These are phyloP conservation scores for Pavo muticus DNA, from an alignment of 2,113 vertebrate species.

Conservation along the genomic window DNA sequence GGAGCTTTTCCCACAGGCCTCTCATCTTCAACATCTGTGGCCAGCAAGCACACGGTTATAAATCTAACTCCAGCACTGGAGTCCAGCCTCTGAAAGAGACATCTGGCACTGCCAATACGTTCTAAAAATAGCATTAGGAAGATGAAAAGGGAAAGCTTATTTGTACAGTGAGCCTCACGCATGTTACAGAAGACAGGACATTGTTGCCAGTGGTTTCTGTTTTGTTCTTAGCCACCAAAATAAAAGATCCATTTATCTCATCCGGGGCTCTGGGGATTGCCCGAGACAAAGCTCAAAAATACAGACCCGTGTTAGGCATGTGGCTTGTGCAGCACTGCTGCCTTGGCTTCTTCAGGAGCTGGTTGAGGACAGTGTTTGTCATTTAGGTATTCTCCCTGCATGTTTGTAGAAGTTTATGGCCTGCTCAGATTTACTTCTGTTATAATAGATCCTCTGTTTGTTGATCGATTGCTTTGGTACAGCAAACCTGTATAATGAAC, in stretches of 20 bases:
- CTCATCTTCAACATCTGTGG: conserved; percentile 26
- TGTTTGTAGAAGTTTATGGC: neutral
- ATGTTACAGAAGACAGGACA: neutral
- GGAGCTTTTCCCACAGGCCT: neutral
- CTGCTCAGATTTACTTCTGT: neutral
- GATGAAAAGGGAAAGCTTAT: conserved; percentile 50
- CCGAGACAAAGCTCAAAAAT: neutral
- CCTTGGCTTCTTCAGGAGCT: neutral
- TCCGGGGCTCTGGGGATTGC: neutral
- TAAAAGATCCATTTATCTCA: neutral
- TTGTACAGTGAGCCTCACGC: conserved; percentile 39
- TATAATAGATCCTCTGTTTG: neutral
- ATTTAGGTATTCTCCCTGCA: neutral
- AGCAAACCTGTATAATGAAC: fast-evolving
- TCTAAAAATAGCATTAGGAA: conserved; percentile 65
- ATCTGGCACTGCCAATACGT: conserved; percentile 50
- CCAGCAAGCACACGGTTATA: conserved; percentile 3
- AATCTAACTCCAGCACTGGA: conserved; percentile 14
- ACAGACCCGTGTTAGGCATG: neutral
- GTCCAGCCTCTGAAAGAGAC: conserved; percentile 45
- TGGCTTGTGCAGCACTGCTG: neutral
- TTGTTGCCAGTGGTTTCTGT: conserved; percentile 40
- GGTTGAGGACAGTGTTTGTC: neutral
- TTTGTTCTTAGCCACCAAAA: conserved; percentile 30
- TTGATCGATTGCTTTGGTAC: neutral